Conservation (phyloP, 1,140 invertebrate species). For the Heterodera schachtii region DNA sequence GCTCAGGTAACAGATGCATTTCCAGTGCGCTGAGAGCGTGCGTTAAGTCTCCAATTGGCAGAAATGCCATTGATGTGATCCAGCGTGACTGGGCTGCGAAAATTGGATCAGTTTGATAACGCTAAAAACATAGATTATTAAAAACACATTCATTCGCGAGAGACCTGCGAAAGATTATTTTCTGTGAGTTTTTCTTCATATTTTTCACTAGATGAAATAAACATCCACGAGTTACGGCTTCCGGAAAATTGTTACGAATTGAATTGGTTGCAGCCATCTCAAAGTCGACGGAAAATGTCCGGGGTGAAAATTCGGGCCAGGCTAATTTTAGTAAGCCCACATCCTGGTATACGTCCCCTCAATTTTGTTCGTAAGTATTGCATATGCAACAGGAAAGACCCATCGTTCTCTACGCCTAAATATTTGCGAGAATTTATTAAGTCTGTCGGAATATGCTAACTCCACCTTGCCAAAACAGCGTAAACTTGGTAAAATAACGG, state of each 20-base stretch:
- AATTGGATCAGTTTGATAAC: constrained; percentile 8
- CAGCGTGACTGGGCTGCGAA: constrained; percentile 8
- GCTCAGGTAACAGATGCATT: background rate
- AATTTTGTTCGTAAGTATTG: background rate
- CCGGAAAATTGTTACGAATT: background rate
- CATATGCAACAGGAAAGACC: constrained; percentile 14
- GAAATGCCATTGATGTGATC: constrained; percentile 19
- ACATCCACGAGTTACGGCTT: constrained; percentile 1
- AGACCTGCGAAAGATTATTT: background rate
- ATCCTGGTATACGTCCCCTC: constrained; percentile 4
- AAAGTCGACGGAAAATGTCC: background rate
- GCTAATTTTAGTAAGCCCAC: constrained; percentile 13
- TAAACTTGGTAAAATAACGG: background rate
- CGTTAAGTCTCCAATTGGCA: constrained; percentile 8
- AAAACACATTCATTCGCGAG: background rate
- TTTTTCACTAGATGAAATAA: constrained; percentile 20
- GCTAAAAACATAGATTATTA: background rate
- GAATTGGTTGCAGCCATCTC: constrained; percentile 21
- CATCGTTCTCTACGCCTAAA: constrained; percentile 8
- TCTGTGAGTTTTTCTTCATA: constrained; percentile 18
- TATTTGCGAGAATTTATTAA: background rate
- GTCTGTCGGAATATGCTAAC: background rate
- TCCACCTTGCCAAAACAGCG: background rate
- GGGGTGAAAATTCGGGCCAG: constrained; percentile 9
- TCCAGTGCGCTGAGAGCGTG: background rate